phyloP scores from a whole-genome alignment of 2,113 vertebrate species.

The Nycticryphes semicollaris region DNA sequence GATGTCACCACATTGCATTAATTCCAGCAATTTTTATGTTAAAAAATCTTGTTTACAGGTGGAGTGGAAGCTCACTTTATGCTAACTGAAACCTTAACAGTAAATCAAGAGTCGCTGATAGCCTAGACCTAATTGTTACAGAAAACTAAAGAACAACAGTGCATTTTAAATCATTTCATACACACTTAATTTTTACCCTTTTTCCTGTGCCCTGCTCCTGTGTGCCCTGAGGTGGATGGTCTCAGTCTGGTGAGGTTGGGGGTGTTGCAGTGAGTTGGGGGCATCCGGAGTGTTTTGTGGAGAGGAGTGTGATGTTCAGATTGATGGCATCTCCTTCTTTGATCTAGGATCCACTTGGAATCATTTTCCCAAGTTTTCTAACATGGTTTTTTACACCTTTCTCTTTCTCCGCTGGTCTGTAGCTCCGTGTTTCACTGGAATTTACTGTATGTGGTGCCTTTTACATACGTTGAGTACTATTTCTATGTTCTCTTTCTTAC shows the following conservation, averaged over 20 bases:
- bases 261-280: fast-evolving
- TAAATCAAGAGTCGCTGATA: neutral
- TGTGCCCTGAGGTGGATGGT: neutral
- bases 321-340: neutral
- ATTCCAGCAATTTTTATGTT: neutral
- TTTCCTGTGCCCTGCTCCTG: neutral
- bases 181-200: neutral
- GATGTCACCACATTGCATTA: neutral
- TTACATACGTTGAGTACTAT: neutral
- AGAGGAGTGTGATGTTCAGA: neutral
- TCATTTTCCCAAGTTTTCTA: neutral
- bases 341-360: neutral
- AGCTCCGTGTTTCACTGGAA: neutral
- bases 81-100: neutral
- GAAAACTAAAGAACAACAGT: neutral
- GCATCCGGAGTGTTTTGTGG: neutral
- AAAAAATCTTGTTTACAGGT: neutral
- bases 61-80: neutral
- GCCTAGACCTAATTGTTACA: neutral
- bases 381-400: neutral
- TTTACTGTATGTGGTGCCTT: neutral
- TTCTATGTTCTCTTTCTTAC: neutral
- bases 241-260: neutral
- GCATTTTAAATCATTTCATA: neutral
- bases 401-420: neutral